A percentile compares a stretch with the other conserved stretches of the same genome.
These are phyloP conservation scores for Philhelius pedissequus DNA, from an alignment of 2,888 invertebrate genomes.

Conservation along the genomic window DNA sequence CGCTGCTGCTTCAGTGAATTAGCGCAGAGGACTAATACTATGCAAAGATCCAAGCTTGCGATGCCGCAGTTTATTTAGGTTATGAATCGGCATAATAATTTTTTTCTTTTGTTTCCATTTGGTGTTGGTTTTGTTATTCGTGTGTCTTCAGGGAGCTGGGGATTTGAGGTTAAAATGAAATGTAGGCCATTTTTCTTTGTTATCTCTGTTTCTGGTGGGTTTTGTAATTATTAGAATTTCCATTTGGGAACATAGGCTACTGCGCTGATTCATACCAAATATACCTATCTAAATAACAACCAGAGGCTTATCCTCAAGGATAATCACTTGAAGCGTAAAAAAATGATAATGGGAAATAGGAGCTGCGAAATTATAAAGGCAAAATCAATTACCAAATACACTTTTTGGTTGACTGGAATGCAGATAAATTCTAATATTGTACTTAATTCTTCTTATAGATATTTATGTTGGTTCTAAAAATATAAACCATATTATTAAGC, in stretches of 20 bases:
- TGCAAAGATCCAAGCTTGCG: slow-evolving; percentile 65
- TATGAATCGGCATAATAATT: slow-evolving; percentile 66
- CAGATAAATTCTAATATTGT: slow-evolving; percentile 29
- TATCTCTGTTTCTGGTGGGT: slow-evolving; percentile 63
- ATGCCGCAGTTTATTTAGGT: slow-evolving; percentile 62
- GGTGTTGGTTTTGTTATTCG: neutral
- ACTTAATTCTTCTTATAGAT: neutral
- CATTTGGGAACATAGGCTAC: slow-evolving; percentile 28
- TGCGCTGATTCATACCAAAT: neutral
- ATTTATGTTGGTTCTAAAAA: neutral
- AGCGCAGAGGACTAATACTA: slow-evolving; percentile 64
- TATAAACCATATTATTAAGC: neutral
- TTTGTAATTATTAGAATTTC: slow-evolving; percentile 67
- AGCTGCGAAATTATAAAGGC: slow-evolving; percentile 1
- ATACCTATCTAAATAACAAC: slow-evolving; percentile 11
- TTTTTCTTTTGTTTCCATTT: slow-evolving; percentile 5
- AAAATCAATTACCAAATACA: slow-evolving; percentile 57
- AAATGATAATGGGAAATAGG: slow-evolving; percentile 13
- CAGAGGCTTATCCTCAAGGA: neutral
- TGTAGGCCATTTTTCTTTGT: slow-evolving; percentile 67
- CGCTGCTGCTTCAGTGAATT: slow-evolving; percentile 53
- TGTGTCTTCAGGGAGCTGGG: neutral
- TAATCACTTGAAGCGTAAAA: slow-evolving; percentile 37
- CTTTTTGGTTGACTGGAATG: slow-evolving; percentile 25
- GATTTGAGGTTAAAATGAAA: slow-evolving; percentile 52